Conservation (phyloP, 2,888 invertebrate genomes). For the Polyploca ridens region DNA sequence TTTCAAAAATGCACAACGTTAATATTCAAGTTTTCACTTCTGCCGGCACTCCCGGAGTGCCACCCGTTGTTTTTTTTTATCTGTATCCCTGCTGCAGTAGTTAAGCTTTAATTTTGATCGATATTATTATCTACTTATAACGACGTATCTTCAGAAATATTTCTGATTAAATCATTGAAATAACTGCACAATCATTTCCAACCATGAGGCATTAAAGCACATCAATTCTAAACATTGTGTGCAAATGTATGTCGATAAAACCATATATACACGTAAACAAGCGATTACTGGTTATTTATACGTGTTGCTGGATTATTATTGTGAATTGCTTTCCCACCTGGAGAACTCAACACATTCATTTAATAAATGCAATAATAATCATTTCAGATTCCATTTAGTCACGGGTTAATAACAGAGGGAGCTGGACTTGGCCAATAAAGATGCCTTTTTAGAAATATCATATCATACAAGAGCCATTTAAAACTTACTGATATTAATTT, state of each 20-base stretch:
- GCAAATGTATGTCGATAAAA: slow-evolving; percentile 72
- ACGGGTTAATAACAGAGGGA: not conserved
- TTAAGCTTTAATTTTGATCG: not conserved
- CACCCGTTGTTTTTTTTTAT: too few species aligned
- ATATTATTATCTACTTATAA: not conserved
- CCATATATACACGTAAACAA: slow-evolving; percentile 59
- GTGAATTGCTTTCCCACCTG: slow-evolving; percentile 45
- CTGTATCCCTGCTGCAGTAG: too few species aligned
- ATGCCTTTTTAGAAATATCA: not conserved
- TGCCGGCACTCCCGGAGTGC: too few species aligned
- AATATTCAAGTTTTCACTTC: too few species aligned
- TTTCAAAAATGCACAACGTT: too few species aligned
- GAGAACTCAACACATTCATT: slow-evolving; percentile 21
- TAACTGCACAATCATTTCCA: slow-evolving; percentile 61
- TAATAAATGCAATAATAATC: slow-evolving; percentile 19
- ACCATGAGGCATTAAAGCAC: slow-evolving; percentile 60
- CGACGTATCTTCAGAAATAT: not conserved
- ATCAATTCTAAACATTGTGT: slow-evolving; percentile 77
- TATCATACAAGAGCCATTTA: too few species aligned
- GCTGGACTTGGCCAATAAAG: slow-evolving; percentile 7
- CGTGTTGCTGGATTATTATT: slow-evolving; percentile 38
- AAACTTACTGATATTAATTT: too few species aligned
- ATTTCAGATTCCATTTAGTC: slow-evolving; percentile 2
- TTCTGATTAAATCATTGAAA: not conserved
- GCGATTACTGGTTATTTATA: slow-evolving; percentile 46